Conservation (phyloP, 2,797 vertebrate species). For the Sternotherus odoratus region DNA sequence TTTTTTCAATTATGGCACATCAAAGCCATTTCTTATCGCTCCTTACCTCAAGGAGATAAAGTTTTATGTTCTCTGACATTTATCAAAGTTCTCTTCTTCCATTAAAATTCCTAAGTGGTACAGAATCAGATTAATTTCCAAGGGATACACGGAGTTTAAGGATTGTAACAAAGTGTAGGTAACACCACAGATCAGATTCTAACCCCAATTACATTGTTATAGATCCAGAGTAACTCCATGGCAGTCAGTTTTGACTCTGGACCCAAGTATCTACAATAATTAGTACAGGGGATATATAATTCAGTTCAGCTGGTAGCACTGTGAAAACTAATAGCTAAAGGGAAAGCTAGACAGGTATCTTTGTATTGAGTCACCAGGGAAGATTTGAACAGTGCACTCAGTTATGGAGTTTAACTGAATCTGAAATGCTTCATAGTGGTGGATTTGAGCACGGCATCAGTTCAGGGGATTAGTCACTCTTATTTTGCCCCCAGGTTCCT, state of each 20-base stretch:
- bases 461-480: too few relatives aligned
- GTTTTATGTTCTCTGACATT: not conserved
- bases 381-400: not conserved
- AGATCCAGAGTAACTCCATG: slow-evolving; percentile 3
- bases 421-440: too few relatives aligned
- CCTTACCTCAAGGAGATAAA: slow-evolving; percentile 22
- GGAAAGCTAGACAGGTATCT: not conserved
- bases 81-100: not conserved
- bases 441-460: too few relatives aligned
- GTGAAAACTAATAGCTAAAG: not conserved
- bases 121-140: slow-evolving; percentile 1
- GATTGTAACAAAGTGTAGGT: not conserved
- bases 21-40: not conserved
- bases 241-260: slow-evolving; percentile 31
- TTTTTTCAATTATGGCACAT: not conserved
- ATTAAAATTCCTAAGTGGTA: not conserved
- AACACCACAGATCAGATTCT: slow-evolving; percentile 24
- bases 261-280: slow-evolving; percentile 1
- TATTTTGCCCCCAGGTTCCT: too few relatives aligned
- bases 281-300: slow-evolving; percentile 24
- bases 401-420: too few relatives aligned
- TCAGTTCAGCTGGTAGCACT: not conserved
- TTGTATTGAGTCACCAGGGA: not conserved
- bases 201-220: slow-evolving; percentile 39
- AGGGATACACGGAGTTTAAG: not conserved